Conservation (phyloP, 2,797 vertebrate species). For the Lepilemur septentrionalis region DNA sequence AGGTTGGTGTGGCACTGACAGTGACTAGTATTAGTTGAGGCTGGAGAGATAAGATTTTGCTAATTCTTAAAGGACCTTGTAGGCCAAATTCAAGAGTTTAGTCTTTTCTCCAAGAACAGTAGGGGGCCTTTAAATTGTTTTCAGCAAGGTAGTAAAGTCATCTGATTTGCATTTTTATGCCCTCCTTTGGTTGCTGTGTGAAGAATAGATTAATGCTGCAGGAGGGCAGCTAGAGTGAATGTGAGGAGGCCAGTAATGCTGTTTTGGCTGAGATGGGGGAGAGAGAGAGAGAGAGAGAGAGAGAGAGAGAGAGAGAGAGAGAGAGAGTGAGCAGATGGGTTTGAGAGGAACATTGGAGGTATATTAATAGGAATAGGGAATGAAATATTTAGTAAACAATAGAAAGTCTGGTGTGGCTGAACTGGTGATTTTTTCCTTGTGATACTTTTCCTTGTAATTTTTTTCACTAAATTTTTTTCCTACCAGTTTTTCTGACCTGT, state of each 20-base stretch:
- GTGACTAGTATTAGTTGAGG: not conserved
- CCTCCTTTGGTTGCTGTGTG: not conserved
- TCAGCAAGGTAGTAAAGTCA: not conserved
- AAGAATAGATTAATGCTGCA: not conserved
- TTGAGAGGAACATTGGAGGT: not conserved
- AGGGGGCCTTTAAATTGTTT: conserved; percentile 39
- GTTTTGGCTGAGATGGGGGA: not conserved
- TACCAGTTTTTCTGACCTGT: not conserved
- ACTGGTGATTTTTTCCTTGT: too few relatives aligned
- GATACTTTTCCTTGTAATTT: not conserved
- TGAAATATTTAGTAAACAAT: not conserved
- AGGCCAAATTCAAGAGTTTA: not conserved
- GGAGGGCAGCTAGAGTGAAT: not conserved
- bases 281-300: not conserved
- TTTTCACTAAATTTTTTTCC: not conserved
- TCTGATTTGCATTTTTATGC: conserved; percentile 48
- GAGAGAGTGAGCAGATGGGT: not conserved
- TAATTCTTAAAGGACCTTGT: not conserved
- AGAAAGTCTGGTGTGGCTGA: not conserved
- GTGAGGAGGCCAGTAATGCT: not conserved
- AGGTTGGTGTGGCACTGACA: not conserved
- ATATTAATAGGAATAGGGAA: not conserved
- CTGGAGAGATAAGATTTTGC: not conserved
- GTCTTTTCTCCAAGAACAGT: not conserved
- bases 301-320: not conserved